A percentile compares a stretch with the other conserved stretches of the same genome.
Conservation (phyloP, 2,113 vertebrate genomes). For the Irena cyanogastra region DNA sequence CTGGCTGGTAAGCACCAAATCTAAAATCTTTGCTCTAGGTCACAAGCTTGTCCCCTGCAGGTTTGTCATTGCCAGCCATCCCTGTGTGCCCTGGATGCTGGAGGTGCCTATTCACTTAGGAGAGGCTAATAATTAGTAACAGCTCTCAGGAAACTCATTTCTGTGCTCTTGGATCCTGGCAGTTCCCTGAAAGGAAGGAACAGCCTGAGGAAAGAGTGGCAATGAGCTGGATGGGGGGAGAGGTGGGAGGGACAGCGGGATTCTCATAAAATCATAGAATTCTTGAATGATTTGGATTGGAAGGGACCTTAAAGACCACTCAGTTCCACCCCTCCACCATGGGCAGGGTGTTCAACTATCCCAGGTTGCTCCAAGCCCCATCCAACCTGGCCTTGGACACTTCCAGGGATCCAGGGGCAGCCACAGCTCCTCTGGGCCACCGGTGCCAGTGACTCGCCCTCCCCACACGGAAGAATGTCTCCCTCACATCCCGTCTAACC, state of each 20-base stretch:
- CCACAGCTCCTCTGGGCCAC: background rate
- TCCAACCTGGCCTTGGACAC: background rate
- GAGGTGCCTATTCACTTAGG: background rate
- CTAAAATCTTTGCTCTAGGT: background rate
- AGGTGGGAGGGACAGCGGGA: background rate
- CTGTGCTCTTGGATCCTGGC: background rate
- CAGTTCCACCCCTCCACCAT: background rate
- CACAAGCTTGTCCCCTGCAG: background rate
- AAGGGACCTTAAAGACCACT: background rate
- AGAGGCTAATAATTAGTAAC: background rate
- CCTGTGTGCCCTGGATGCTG: fast-evolving
- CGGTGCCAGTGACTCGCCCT: background rate
- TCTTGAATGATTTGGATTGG: background rate
- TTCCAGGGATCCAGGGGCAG: background rate
- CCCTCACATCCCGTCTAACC: background rate
- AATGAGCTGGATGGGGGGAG: background rate
- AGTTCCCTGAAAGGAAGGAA: background rate
- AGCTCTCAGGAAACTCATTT: background rate
- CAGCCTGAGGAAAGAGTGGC: background rate
- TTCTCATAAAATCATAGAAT: background rate
- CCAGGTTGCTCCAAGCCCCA: background rate
- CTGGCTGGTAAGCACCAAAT: background rate
- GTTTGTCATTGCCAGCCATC: background rate
- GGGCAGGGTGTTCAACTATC: background rate
- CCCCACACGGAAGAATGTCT: background rate